Evolutionary conservation across 2,888 invertebrate genomes (phyloP).

Genomic region (Cephonodes hylas): DNA sequence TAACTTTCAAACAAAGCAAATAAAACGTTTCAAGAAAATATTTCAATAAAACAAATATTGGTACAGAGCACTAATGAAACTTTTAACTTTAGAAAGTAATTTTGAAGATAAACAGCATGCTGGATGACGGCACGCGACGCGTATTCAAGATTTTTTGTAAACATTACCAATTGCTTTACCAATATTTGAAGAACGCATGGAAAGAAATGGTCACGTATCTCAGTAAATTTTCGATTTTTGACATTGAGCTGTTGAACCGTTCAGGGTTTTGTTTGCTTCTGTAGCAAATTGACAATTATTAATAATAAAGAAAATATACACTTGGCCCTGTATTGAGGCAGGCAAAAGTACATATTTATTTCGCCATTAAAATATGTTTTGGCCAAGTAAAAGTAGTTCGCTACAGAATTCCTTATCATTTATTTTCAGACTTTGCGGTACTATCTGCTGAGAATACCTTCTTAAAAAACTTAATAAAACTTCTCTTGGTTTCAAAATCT

Average conservation of each 20-base stretch:
- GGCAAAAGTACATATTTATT: too few species aligned
- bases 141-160: slow-evolving; percentile 39
- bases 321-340: too few species aligned
- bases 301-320: too few species aligned
- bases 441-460: too few species aligned
- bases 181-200: slow-evolving; percentile 41
- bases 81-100: slow-evolving; percentile 31
- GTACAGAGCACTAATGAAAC: slow-evolving; percentile 27
- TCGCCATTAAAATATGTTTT: too few species aligned
- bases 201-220: slow-evolving; percentile 36
- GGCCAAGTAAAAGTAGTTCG: too few species aligned
- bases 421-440: too few species aligned
- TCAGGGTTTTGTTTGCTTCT: neutral
- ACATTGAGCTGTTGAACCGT: neutral
- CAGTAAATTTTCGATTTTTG: slow-evolving; percentile 2
- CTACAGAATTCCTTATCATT: too few species aligned
- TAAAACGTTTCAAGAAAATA: slow-evolving; percentile 4
- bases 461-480: too few species aligned
- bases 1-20: neutral
- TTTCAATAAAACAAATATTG: slow-evolving; percentile 25
- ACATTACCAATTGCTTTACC: slow-evolving; percentile 41
- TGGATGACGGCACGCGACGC: slow-evolving; percentile 41
- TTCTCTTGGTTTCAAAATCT: too few species aligned
- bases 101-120: slow-evolving; percentile 42
- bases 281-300: too few species aligned